Conservation (phyloP, 1,140 invertebrate genomes). For the Diachasma alloeum region DNA sequence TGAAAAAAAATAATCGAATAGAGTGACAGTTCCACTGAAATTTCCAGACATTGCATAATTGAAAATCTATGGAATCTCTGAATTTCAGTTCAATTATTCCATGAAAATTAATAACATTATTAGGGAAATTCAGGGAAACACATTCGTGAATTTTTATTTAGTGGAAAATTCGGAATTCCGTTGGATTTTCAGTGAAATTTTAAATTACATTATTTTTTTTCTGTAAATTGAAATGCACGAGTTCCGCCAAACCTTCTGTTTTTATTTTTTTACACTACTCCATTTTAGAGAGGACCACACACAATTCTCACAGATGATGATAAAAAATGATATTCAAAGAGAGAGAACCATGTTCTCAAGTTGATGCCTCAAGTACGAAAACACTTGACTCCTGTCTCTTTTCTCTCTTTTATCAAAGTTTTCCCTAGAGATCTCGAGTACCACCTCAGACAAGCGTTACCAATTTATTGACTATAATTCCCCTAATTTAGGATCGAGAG, state of each 20-base stretch:
- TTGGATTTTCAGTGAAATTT: too few relatives aligned
- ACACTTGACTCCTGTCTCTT: slow-evolving; percentile 51
- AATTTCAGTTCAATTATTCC: too few relatives aligned
- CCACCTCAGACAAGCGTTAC: not conserved
- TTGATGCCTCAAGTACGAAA: slow-evolving; percentile 45
- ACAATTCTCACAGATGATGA: not conserved
- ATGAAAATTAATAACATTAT: too few relatives aligned
- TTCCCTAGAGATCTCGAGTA: slow-evolving; percentile 13
- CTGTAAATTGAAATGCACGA: not conserved
- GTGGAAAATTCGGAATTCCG: not conserved
- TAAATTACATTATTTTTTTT: not conserved
- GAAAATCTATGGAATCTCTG: too few relatives aligned
- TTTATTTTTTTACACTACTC: not conserved
- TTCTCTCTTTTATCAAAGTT: slow-evolving; percentile 29
- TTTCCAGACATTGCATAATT: too few relatives aligned
- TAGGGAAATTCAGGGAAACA: not conserved
- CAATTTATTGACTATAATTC: not conserved
- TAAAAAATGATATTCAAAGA: slow-evolving; percentile 4
- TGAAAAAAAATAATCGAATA: slow-evolving; percentile 29
- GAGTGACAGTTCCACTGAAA: too few relatives aligned
- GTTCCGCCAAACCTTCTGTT: not conserved
- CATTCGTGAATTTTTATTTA: too few relatives aligned
- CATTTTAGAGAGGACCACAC: not conserved
- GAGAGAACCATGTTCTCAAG: slow-evolving; percentile 37
- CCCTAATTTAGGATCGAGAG: not conserved